Conservation (phyloP, 2,888 invertebrate species). For the Axea sp. region DNA sequence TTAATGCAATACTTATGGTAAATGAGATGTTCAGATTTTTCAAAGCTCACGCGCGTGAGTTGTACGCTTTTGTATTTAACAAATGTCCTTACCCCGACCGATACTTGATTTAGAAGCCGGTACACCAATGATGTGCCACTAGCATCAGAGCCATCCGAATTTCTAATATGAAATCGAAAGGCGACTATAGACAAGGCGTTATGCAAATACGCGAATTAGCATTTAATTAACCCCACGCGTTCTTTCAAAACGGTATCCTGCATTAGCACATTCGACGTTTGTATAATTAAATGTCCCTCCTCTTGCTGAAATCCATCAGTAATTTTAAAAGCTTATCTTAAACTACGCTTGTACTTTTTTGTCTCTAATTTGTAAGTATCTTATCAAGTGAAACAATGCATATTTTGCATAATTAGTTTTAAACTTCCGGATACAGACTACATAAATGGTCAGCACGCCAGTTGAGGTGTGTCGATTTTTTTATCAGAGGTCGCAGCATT, state of each 20-base stretch:
- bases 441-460: slow-evolving; percentile 14
- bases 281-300: slow-evolving; percentile 1
- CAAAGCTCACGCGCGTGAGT: too few relatives aligned
- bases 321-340: not conserved
- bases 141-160: too few relatives aligned
- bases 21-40: slow-evolving; percentile 79
- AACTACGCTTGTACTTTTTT: not conserved
- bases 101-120: too few relatives aligned
- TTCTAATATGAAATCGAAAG: not conserved
- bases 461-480: too few relatives aligned
- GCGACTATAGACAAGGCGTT: not conserved
- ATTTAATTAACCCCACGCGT: slow-evolving; percentile 28
- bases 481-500: too few relatives aligned
- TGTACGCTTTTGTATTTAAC: not conserved
- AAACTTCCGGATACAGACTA: slow-evolving; percentile 21
- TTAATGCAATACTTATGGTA: slow-evolving; percentile 86
- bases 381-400: slow-evolving; percentile 22
- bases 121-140: too few relatives aligned
- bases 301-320: not conserved
- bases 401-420: slow-evolving; percentile 22
- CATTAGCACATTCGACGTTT: slow-evolving; percentile 1
- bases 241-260: not conserved
- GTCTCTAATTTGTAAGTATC: not conserved
- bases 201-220: slow-evolving; percentile 13
- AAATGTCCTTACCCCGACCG: too few relatives aligned